Evolutionary conservation across 1,140 invertebrate genomes (phyloP), one percentile per base, ranked within the genome.

Genomic region (Lordiphosa clarofinis): DNA sequence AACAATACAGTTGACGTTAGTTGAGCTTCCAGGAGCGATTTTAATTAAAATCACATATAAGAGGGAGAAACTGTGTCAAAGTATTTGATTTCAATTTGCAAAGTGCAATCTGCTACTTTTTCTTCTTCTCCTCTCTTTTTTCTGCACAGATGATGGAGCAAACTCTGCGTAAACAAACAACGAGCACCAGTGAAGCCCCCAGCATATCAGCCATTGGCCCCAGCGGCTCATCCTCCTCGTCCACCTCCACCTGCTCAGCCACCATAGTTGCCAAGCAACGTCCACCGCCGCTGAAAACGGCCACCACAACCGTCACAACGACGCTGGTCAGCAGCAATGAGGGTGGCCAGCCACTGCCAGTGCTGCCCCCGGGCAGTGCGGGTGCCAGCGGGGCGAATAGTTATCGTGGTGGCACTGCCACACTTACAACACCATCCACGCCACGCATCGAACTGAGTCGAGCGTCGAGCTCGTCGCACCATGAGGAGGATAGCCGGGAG

Each of bases 381-480:
- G 36, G 19, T 0, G 21, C 11, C 0, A 37, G 28, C 11, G 15
- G 39, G 0, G 28, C 15, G 1, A 35, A 37, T 13, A 73, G 11
- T 4, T 87, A 71, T 54, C 73, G 75, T 1, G 86, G 75, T 1
- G 86, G 84, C 8, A 46, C 75, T 2, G 59, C 87, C 19, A 86
- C 87, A 11, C 42, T 94, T 48, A 93, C 92, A 63, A 92, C 93
- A 43, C 93, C 94, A 9, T 92, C 92, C 52, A 94, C 95, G 36
- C 95, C 95, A 2, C 92, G 95, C 65, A 96, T 96, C 70, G 95
- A 96, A 89, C 95, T 96, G 73, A 96, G 95, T 53, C 91, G 95
- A 44, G 95, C 95, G 3, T 96, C 94, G 69, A 95, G 94, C 87
- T 95, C 94, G 24, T 96, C 94, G 15, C 95, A 95, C 69, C 95